Base-by-base conservation (phyloP, 2,888 invertebrate genomes). In the Papilio elwesi region DNA sequence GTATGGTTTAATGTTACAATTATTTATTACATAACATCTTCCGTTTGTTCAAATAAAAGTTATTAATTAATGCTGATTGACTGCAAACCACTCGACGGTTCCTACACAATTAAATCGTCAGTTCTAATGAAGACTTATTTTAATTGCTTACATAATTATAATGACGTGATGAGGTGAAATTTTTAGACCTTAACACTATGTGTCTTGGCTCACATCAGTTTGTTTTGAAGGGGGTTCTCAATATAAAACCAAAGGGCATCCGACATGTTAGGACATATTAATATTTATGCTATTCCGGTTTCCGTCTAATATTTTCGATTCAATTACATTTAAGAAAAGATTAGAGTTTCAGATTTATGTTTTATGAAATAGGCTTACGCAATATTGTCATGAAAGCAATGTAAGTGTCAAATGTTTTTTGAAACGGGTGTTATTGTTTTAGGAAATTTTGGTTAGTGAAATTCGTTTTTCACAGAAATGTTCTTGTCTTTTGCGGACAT, bases 31-130 rank as follows among this genome's bases (percentile, higher is more conserved):
- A 57, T 68, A 68, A 68, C 16, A 48, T 57, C 47, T 26, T 16
- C 2, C 55, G 55, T 9, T 9, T 48, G 10, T 26, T 71, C 67
- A 66, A 71, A 67, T 67, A 51, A 43, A 65, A 52, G 47, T 55
- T 59, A 62, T 62, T 65, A 52, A 57, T 57, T 51, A 65, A 65
- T 57, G 55, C 65, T 51, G 43, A 52, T 62, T 52, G 57, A 66
- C 66, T 51, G 71, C 59, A 47, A 51, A 59, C 59, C 13, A n/a
- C 16, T 36, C 11, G 7, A 47, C 43, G 52, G 68, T 73, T 77
- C 52, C 68, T 55, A 68, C 63, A 74, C 66, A 74, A 72, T 71
- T 70, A 65, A 76, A 74, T 73, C 76, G 76, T 77, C 78, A 76
- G 64, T 71, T 68, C 65, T 68, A 70, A 74, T 77, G 69, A 75